Percentiles rank a stretch among this genome's conserved stretches.
Evolutionary conservation across 2,797 vertebrate species (phyloP).

Genomic region (Poecilia gillii): DNA sequence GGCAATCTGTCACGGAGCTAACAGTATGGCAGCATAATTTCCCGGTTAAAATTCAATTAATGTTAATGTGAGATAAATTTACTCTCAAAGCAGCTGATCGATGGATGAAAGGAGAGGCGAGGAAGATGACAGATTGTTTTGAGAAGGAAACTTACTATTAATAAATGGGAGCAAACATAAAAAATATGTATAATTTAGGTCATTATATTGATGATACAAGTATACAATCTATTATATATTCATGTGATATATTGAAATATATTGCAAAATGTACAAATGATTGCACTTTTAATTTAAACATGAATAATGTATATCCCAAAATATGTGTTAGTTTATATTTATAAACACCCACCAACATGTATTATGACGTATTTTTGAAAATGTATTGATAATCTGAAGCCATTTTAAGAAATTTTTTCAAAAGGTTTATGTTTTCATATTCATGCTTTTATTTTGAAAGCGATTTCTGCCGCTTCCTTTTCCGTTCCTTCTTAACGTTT

Average conservation of each 20-base stretch:
- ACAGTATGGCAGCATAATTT: not conserved
- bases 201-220: not conserved
- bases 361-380: no score
- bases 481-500: no score
- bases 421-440: no score
- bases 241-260: no score
- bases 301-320: no score
- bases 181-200: not conserved
- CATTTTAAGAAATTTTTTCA: no score
- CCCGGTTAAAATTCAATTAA: conserved; percentile 14
- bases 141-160: not conserved
- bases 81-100: not conserved
- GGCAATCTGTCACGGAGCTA: conserved; percentile 9
- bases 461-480: no score
- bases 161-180: not conserved
- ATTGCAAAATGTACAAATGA: not conserved
- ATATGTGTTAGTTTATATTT: not conserved
- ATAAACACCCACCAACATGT: not conserved
- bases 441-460: no score
- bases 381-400: no score
- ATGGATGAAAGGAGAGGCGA: not conserved
- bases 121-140: conserved; percentile 5
- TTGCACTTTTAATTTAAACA: not conserved
- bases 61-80: conserved; percentile 5
- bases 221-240: no score